Base-by-base conservation (phyloP, 2,888 invertebrate genomes). In the Stenurella melanura region DNA sequence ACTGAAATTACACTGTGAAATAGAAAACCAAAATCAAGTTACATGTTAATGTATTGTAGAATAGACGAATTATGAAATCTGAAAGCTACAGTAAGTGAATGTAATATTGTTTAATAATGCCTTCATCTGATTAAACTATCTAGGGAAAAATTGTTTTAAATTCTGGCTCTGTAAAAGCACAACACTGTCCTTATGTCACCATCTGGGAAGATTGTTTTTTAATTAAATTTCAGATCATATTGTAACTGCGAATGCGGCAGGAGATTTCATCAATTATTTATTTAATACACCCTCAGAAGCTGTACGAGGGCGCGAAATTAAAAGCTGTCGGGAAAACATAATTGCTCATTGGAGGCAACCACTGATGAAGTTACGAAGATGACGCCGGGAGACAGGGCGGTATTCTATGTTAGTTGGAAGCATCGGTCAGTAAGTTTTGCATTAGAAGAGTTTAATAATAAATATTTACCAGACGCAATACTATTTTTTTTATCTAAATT, bases 261-360 rank as follows among this genome's bases (percentile, higher is more conserved):
- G 85, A 83, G 85, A 84, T 86, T 85, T 84, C 85, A 85, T 87
- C 86, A 87, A 87, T 87, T 87, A 87, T 87, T 86, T 86, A 86
- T 87, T 85, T 86, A 84, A 86, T 86, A 85, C 84, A 82, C 83
- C 83, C 78, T 80, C 81, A 78, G 84, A 80, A 80, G 81, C 80
- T 83, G 78, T 78, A 82, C 79, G 83, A 82, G 83, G 82, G 81
- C 79, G 82, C 84, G 85, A 86, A 87, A 88, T 87, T 86, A 88
- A 87, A 87, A 88, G 86, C 86, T 86, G 87, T 85, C 86, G 86
- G 84, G 85, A 85, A 85, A 86, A 86, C 84, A 85, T 87, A 87
- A 87, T 87, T 87, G 86, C 86, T 84, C 86, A 86, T 86, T 83
- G 84, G 86, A 84, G 86, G 83, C 85, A 67, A 76, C 77, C 78